Evolutionary conservation across 2,888 invertebrate species (phyloP), one percentile per base, ranked within the genome.

Genomic region (Idaea biselata): DNA sequence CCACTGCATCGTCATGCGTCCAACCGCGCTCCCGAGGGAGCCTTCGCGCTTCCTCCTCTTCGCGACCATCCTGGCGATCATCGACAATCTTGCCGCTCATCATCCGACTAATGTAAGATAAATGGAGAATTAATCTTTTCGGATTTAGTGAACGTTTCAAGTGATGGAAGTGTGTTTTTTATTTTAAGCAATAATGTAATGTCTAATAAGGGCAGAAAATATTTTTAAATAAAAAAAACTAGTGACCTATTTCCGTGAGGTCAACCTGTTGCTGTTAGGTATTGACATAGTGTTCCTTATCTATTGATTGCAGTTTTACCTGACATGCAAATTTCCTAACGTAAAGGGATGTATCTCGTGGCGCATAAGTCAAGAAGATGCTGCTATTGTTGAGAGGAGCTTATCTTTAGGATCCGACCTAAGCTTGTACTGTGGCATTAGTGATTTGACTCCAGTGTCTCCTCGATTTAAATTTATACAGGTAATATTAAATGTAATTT

Each of bases 1-100:
- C 80, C 84, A 82, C 73, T 76, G 74, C 78, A 82, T 73, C 82
- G 88, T 78, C 84, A 89, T 91, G 91, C 82, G 80, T 79, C 81
- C 69, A 73, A 68, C 68, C 73, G 77, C 79, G 75, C 76, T 70
- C 66, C 71, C 66, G 64, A 65, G 66, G 65, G 68, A 67, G 70
- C 65, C 63, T 65, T 71, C 70, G 74, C 73, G 65, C 67, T 62
- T 63, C 58, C 58, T 57, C 16, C 67, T 14, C 14, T 11, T 44
- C 60, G 62, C 64, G 58, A 60, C 65, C n/a, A 55, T 58, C 14
- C 57, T 73, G 53, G 60, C 69, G 33, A 18, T 72, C 7, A 60
- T 67, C 63, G 60, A 61, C 17, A 58, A 62, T 16, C 64, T 70
- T 3, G 59, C 62, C 55, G 65, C 70, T 18, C 58, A 66, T 33